Evolutionary conservation across 1,140 invertebrate genomes (phyloP), one percentile per base, ranked within the genome.

Genomic region (Panulirus ornatus): DNA sequence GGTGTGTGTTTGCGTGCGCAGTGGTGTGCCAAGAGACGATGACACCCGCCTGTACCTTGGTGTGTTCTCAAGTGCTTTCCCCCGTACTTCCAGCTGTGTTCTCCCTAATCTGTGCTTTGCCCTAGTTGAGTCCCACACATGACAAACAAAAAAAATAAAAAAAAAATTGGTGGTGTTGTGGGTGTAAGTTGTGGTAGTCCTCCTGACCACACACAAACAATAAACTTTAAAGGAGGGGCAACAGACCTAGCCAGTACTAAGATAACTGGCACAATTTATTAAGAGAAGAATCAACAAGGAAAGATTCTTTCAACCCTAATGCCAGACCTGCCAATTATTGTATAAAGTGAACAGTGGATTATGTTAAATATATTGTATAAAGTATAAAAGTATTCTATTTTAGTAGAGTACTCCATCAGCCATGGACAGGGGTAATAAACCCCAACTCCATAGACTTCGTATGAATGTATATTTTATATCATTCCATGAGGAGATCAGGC

Each of bases 391-490:
- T 88, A 88, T 88, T 88, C 86, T 88, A 88, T 88, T 88, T 88
- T 88, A 88, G 22, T 88, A 88, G 86, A 88, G 86, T 88, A 88
- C 86, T 88, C 76, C 44, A 54, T 81, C 86, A 82, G 27, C 63
- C 47, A 71, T 71, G 70, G 78, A 81, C 58, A 71, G 73, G 86
- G 34, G 78, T 82, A 81, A 40, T 71, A 54, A 38, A 27, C 83
- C 66, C 66, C 38, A 14, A n/a, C 51, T 63, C 86, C 86, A 88
- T 82, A 82, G 42, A 88, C 86, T 66, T 88, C 36, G 58, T 88
- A 86, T 82, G 78, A 82, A 71, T 88, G 86, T 88, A 88, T 88
- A 88, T 88, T 88, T 88, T 88, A 82, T 88, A 88, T 88, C 86
- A 88, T 88, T 88, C 86, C 86, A 88, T 79, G 63, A 88, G 78